Conservation (phyloP, 30 jellyfish, hydroid and myxozoan genomes). For the Aurelia sp. region DNA sequence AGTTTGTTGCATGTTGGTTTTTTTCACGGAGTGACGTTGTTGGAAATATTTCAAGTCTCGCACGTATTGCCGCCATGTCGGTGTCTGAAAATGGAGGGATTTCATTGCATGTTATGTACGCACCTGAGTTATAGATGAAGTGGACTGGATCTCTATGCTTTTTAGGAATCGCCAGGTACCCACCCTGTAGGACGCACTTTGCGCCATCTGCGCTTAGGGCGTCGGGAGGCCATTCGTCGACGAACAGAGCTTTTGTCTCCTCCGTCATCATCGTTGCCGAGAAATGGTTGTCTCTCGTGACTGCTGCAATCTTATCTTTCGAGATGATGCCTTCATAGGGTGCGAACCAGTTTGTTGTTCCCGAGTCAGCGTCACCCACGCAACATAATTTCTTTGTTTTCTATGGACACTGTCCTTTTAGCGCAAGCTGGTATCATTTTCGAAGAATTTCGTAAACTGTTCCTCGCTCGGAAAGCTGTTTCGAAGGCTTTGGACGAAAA, state of each 20-base stretch:
- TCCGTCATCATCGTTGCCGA: constrained; percentile 17
- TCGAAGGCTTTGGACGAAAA: constrained; percentile 2
- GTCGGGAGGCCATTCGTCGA: constrained; percentile 43
- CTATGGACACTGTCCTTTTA: constrained; percentile 23
- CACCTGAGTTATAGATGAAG: constrained; percentile 43
- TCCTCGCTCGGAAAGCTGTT: constrained; percentile 8
- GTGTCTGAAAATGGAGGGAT: constrained; percentile 12
- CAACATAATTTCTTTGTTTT: constrained; percentile 34
- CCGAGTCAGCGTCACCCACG: constrained; percentile 60
- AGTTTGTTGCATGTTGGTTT: constrained; percentile 3
- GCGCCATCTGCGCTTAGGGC: constrained; percentile 12
- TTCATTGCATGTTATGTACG: not conserved
- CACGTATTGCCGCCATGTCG: constrained; percentile 11
- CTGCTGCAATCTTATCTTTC: constrained; percentile 5
- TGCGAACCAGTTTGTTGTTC: constrained; percentile 60
- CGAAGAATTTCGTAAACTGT: not conserved
- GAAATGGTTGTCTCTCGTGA: constrained; percentile 30
- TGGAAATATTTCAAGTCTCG: constrained; percentile 9
- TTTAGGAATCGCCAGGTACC: constrained; percentile 19
- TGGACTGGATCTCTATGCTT: constrained; percentile 28
- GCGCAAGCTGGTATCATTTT: constrained; percentile 36
- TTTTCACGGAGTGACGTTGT: not conserved
- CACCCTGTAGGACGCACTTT: constrained; percentile 33
- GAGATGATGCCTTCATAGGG: constrained; percentile 49
- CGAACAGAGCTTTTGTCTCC: not conserved